Conservation (phyloP, 2,888 invertebrate genomes). For the Bellardia pandia region DNA sequence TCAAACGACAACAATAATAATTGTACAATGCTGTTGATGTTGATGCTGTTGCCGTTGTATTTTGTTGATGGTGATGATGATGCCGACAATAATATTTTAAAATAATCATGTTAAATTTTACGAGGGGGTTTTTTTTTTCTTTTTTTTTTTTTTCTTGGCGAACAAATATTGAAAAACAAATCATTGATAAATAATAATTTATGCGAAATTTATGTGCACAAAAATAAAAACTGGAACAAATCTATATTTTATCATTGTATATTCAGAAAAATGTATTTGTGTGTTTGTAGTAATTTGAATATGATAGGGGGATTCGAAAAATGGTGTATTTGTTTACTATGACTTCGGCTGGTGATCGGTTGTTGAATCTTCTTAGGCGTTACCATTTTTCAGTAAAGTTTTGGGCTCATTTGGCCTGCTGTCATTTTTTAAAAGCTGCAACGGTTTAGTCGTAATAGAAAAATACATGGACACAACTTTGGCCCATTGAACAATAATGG, state of each 20-base stretch:
- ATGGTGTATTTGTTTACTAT: too few species aligned
- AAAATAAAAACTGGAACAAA: constrained; percentile 8
- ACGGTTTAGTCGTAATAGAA: too few species aligned
- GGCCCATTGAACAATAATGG: too few species aligned
- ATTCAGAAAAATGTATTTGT: constrained; percentile 1
- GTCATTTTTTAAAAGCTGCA: too few species aligned
- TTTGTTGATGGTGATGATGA: constrained; percentile 2
- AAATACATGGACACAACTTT: too few species aligned
- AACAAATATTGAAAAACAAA: constrained; percentile 22
- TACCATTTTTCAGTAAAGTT: too few species aligned
- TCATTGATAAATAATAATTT: constrained; percentile 38
- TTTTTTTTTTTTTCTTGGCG: background rate
- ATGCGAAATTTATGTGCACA: constrained; percentile 24
- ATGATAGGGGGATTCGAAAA: background rate
- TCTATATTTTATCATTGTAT: constrained; percentile 18
- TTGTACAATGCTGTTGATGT: constrained; percentile 32
- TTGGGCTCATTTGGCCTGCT: too few species aligned
- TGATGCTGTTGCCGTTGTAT: background rate
- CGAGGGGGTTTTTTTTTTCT: background rate
- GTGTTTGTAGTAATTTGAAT: background rate
- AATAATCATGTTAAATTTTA: constrained; percentile 15
- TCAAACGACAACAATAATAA: constrained; percentile 51
- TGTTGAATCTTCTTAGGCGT: too few species aligned
- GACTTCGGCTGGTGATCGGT: too few species aligned
- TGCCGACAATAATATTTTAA: constrained; percentile 26